Conservation (phyloP, 2,113 vertebrate genomes). For the Xerus inauris region DNA sequence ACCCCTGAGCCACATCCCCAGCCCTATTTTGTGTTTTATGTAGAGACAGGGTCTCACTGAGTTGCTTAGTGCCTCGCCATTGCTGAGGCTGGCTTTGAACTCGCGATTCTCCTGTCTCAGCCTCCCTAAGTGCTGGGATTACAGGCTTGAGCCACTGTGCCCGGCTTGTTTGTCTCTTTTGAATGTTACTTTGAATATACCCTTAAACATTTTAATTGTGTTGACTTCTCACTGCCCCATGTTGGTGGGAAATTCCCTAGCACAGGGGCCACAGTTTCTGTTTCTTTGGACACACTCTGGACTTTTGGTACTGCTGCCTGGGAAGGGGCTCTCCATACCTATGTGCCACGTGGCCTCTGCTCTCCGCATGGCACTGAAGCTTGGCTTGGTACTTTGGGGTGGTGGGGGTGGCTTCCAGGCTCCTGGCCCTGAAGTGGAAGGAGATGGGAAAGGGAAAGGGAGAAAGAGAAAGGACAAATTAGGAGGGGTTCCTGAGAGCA, state of each 20-base stretch:
- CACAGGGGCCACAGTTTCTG: background rate
- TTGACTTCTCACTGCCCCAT: background rate
- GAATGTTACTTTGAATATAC: slow-evolving; percentile 1
- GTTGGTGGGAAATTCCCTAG: background rate
- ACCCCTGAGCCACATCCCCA: no score
- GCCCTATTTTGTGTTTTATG: no score
- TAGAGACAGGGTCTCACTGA: no score
- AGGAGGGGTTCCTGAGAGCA: background rate
- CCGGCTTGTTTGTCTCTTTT: background rate
- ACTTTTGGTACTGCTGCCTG: background rate
- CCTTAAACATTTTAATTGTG: background rate
- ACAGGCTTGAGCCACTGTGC: no score
- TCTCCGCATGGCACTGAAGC: slow-evolving; percentile 82
- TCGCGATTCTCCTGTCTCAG: no score
- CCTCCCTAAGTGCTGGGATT: no score
- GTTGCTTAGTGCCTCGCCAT: no score
- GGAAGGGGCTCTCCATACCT: slow-evolving; percentile 68
- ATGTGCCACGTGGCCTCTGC: slow-evolving; percentile 84
- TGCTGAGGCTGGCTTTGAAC: no score
- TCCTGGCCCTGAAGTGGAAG: slow-evolving; percentile 71
- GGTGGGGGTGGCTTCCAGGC: slow-evolving; percentile 81
- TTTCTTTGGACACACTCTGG: background rate
- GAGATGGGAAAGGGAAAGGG: background rate
- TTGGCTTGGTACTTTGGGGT: slow-evolving; percentile 78
- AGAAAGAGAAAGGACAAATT: background rate